Conservation (phyloP, 2,888 invertebrate genomes). For the Acanthosepion esculentum region DNA sequence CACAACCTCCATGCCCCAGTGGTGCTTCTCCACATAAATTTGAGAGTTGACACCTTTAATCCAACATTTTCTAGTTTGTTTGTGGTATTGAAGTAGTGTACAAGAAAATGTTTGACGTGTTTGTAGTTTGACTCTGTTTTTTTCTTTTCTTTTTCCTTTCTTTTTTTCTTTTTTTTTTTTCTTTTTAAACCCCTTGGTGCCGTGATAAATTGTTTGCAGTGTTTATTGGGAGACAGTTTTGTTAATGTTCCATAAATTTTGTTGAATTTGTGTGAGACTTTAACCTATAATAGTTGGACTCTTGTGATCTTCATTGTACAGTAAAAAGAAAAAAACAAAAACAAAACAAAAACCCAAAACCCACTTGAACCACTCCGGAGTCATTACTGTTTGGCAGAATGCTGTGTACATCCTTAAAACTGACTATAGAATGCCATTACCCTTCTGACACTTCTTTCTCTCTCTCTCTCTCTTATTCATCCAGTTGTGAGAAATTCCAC, state of each 20-base stretch:
- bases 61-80: conserved; percentile 48
- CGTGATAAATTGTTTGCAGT: conserved; percentile 49
- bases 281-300: conserved; percentile 45
- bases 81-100: conserved; percentile 48
- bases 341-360: background rate
- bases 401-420: background rate
- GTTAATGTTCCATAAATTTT: conserved; percentile 48
- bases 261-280: conserved; percentile 47
- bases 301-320: conserved; percentile 46
- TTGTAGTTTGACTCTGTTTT: conserved; percentile 43
- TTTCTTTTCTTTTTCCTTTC: conserved; percentile 17
- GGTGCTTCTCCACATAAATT: conserved; percentile 41
- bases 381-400: conserved; percentile 20
- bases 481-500: background rate
- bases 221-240: conserved; percentile 47
- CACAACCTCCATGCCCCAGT: conserved; percentile 47
- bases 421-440: background rate
- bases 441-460: background rate
- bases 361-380: conserved; percentile 33
- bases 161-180: background rate
- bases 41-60: conserved; percentile 44
- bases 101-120: conserved; percentile 46
- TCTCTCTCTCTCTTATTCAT: background rate
- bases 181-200: conserved; percentile 38
- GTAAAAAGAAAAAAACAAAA: background rate